A percentile compares a stretch with the other conserved stretches of the same genome.
These are phyloP conservation scores for Micronycteris hirsuta DNA, from an alignment of 2,113 vertebrate species.

Conservation along the genomic window DNA sequence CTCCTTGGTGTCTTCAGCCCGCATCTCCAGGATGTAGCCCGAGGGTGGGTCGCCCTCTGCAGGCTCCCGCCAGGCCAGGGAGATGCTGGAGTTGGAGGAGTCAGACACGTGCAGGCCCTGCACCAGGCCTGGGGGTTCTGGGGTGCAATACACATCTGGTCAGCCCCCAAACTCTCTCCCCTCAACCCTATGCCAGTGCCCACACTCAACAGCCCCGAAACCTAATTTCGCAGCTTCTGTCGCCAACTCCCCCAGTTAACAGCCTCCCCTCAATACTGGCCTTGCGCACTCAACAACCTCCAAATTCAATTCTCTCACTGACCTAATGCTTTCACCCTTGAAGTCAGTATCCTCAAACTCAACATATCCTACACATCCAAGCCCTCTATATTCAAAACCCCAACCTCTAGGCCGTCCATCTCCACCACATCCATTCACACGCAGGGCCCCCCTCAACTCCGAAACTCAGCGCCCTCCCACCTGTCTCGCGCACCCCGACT, in stretches of 20 bases:
- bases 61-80: constrained; percentile 76
- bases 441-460: not conserved
- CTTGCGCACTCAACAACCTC: not conserved
- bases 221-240: not conserved
- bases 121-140: constrained; percentile 78
- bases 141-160: not conserved
- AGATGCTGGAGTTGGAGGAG: constrained; percentile 79
- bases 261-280: not conserved
- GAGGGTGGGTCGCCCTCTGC: constrained; percentile 67
- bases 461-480: not conserved
- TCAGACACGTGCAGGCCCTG: constrained; percentile 74
- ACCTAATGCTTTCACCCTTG: not conserved
- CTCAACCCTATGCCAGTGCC: not conserved
- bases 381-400: not conserved
- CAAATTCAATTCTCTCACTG: not conserved
- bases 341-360: not conserved
- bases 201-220: not conserved
- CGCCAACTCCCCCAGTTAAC: not conserved
- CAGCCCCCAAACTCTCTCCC: not conserved
- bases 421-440: not conserved
- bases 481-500: not conserved
- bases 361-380: not conserved
- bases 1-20: constrained; percentile 73
- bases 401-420: not conserved
- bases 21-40: constrained; percentile 77